Evolutionary conservation across 2,113 vertebrate species (phyloP).

Genomic region (Setophaga petechia): DNA sequence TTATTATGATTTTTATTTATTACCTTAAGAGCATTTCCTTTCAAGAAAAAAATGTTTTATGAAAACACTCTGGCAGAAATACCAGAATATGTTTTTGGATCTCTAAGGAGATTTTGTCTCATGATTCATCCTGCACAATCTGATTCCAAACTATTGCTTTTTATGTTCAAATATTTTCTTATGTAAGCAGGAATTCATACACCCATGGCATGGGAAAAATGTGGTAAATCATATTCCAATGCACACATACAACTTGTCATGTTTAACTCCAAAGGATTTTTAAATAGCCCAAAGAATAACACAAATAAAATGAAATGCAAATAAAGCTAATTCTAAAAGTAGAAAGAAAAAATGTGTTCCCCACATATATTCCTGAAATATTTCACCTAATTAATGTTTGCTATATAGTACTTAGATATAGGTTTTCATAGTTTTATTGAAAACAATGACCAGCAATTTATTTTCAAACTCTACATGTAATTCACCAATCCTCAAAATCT

Average conservation of each 20-base stretch:
- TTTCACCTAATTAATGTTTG: background rate
- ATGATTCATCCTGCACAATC: constrained; percentile 54
- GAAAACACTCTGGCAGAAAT: constrained; percentile 47
- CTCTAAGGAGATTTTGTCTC: constrained; percentile 39
- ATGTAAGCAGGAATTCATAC: constrained; percentile 59
- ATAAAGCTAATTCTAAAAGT: constrained; percentile 35
- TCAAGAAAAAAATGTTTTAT: constrained; percentile 47
- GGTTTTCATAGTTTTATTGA: background rate
- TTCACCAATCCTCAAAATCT: background rate
- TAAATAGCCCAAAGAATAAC: constrained; percentile 43
- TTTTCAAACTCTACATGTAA: background rate
- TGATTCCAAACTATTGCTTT: constrained; percentile 58
- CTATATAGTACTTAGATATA: background rate
- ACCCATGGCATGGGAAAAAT: constrained; percentile 49
- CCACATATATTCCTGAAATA: background rate
- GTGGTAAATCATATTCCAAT: constrained; percentile 47
- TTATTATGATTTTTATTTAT: background rate
- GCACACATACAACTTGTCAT: constrained; percentile 14
- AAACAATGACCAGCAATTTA: background rate
- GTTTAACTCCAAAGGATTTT: constrained; percentile 45
- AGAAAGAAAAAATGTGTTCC: constrained; percentile 19
- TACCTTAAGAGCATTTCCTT: constrained; percentile 27
- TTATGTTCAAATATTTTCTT: constrained; percentile 65
- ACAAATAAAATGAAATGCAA: constrained; percentile 47
- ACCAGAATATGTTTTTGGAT: constrained; percentile 39